Base-by-base conservation (phyloP, 1,140 invertebrate species). In the Amyelois transitella region DNA sequence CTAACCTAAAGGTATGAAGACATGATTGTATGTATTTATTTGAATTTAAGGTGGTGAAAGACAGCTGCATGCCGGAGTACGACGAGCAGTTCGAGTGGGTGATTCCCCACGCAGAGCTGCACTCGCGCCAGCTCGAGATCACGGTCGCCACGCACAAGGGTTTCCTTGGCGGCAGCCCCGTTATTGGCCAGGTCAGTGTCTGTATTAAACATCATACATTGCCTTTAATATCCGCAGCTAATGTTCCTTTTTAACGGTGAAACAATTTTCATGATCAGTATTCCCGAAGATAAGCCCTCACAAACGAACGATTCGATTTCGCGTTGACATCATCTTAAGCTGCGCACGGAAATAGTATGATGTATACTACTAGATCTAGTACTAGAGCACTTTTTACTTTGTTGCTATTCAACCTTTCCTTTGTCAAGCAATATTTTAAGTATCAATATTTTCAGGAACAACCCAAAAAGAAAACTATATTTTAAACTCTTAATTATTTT, bases 41-140 rank as follows among this genome's bases (percentile, higher is more conserved):
- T 32, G 7, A 6, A 32, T 32, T 55, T 57, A n/a, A 92, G 91
- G 90, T 95, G 17, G 90, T 95, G 52, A 96, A 97, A 76, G 96
- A 98, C 75, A 96, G 94, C 70, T 96, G 96, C 60, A 97, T 96
- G 90, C 96, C 97, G 0, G 90, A 94, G 6, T 98, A 94, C 79
- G 96, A 98, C 84, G 96, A 98, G 77, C 94, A 94, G 72, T 97
- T 96, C 66, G 95, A 97, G 71, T 97, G 96, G 84, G 86, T 93
- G 3, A 92, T 96, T 58, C 94, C 94, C 1, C 91, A 93, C 55
- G 93, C 91, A 4, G 95, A 96, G 73, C 80, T 96, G 21, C 91
- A 92, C 62, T 91, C 92, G 1, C 91, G 92, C 4, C 91, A 93
- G 38, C 82, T 96, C 20, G 94, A 96, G 83, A 91, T 97, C 6